Conservation (phyloP, 2,797 vertebrate species). For the Lutjanus argentimaculatus region DNA sequence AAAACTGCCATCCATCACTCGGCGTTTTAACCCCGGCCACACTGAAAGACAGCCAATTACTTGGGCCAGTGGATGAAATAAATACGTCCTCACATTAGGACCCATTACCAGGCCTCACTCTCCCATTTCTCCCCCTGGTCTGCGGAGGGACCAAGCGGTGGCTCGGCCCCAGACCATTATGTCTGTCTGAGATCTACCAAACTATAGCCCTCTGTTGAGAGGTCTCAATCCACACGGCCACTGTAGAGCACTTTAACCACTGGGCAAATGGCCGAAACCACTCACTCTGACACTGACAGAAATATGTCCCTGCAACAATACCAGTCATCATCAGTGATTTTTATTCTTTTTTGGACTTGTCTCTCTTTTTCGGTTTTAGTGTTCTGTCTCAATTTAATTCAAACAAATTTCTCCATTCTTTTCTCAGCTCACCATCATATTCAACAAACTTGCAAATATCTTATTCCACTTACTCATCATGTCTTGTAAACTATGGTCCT, state of each 20-base stretch:
- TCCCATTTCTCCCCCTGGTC: constrained; percentile 74
- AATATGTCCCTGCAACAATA: constrained; percentile 57
- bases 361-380: constrained; percentile 1
- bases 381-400: constrained; percentile 2
- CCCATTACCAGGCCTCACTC: constrained; percentile 83
- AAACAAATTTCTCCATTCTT: constrained; percentile 21
- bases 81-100: constrained; percentile 89
- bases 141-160: constrained; percentile 62
- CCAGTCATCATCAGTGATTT: constrained; percentile 22
- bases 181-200: constrained; percentile 76
- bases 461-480: background rate
- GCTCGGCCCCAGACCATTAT: constrained; percentile 76
- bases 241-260: constrained; percentile 68
- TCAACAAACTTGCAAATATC: background rate
- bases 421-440: constrained; percentile 5
- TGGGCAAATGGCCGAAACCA: constrained; percentile 68
- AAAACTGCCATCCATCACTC: constrained; percentile 86
- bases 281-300: constrained; percentile 65
- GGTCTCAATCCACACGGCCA: constrained; percentile 73
- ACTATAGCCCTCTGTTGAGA: constrained; percentile 77
- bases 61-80: constrained; percentile 90
- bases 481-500: background rate
- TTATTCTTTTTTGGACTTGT: background rate
- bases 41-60: constrained; percentile 88
- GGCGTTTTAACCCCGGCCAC: constrained; percentile 84